phyloP scores from a whole-genome alignment of 2,888 invertebrate species.

The Germaria angustata region DNA sequence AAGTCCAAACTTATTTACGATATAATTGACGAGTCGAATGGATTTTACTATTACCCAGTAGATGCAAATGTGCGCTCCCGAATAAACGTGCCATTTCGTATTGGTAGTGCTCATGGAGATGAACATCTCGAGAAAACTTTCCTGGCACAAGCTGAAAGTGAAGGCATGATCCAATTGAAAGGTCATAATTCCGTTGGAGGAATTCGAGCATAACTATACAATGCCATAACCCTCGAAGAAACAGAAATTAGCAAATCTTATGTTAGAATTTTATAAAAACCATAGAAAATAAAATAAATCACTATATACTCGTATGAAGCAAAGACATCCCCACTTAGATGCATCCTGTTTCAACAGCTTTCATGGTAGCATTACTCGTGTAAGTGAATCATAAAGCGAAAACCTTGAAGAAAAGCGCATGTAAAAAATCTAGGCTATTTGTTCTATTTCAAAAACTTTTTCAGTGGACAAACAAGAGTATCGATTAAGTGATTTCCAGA shows the following conservation, averaged over 20 bases:
- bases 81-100: conserved; percentile 95
- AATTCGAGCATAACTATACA: conserved; percentile 96
- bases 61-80: conserved; percentile 87
- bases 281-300: conserved; percentile 75
- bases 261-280: conserved; percentile 88
- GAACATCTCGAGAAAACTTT: conserved; percentile 92
- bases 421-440: too few species aligned
- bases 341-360: too few species aligned
- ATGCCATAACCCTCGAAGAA: conserved; percentile 93
- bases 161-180: conserved; percentile 92
- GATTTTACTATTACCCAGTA: conserved; percentile 91
- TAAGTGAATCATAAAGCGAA: too few species aligned
- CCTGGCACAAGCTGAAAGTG: conserved; percentile 88
- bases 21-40: conserved; percentile 89
- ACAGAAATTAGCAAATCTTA: conserved; percentile 88
- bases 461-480: too few species aligned
- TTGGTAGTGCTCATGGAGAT: conserved; percentile 85
- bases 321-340: too few species aligned
- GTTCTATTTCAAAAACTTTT: too few species aligned
- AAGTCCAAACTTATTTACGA: conserved; percentile 91
- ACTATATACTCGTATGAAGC: too few species aligned
- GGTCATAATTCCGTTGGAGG: conserved; percentile 98
- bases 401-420: too few species aligned
- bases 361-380: too few species aligned
- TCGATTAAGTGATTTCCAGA: too few species aligned